Conservation (phyloP, 2,797 vertebrate genomes). For the Gallinago nigripennis region DNA sequence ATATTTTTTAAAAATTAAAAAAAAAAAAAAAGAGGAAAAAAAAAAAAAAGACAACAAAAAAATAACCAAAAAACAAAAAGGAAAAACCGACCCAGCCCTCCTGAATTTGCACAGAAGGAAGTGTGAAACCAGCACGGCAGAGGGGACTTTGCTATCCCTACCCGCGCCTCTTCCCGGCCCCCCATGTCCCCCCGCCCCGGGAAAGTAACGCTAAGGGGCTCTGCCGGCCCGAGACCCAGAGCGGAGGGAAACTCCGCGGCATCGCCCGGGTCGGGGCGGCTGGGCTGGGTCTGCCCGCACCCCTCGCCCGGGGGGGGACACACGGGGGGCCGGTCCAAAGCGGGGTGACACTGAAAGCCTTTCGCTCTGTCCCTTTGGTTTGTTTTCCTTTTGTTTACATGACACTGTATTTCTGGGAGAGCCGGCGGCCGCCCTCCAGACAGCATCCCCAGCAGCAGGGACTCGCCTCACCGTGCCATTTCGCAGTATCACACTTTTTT, state of each 20-base stretch:
- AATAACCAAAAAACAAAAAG: not conserved
- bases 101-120: conserved; percentile 71
- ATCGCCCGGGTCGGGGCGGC: not conserved
- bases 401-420: conserved; percentile 58
- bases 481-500: conserved; percentile 68
- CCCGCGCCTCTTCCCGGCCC: not conserved
- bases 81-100: not conserved
- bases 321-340: not conserved
- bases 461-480: conserved; percentile 66
- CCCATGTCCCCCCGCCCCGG: not conserved
- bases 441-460: conserved; percentile 23
- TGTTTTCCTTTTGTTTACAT: conserved; percentile 69
- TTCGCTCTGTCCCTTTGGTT: conserved; percentile 45
- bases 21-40: not conserved
- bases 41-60: not conserved
- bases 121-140: conserved; percentile 42
- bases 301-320: not conserved
- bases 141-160: not conserved
- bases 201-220: accelerated
- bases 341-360: not conserved
- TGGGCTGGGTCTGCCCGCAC: not conserved
- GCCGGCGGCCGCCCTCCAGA: conserved; percentile 22
- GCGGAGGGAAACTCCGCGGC: not conserved
- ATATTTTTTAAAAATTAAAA: not conserved
- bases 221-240: accelerated